Conservation (phyloP, 2,113 vertebrate species). For the Aspidoscelis tigris region DNA sequence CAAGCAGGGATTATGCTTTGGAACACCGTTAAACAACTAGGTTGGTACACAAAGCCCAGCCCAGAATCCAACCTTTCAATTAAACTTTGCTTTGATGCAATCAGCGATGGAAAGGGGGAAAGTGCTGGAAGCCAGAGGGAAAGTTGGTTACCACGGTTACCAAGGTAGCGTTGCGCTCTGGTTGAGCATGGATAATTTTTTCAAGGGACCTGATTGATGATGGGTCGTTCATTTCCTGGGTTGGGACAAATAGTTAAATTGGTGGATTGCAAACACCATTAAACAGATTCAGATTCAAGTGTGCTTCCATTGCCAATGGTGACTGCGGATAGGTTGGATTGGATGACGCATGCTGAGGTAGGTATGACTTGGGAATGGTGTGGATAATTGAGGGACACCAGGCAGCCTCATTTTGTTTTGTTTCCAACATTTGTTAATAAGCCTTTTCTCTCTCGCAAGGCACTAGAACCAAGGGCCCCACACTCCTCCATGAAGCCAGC, state of each 20-base stretch:
- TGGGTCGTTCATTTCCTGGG: fast-evolving
- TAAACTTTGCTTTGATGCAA: constrained; percentile 34
- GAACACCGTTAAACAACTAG: constrained; percentile 26
- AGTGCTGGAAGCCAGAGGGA: background rate
- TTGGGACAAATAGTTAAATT: background rate
- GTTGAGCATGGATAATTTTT: background rate
- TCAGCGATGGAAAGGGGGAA: background rate
- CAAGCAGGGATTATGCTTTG: constrained; percentile 26
- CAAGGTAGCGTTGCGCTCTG: background rate
- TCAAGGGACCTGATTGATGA: background rate
- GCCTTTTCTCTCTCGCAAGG: too few species aligned
- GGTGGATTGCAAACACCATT: background rate
- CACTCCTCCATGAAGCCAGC: too few species aligned
- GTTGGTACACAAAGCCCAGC: constrained; percentile 6
- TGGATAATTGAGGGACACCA: too few species aligned
- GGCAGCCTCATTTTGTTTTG: too few species aligned
- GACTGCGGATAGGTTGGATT: background rate
- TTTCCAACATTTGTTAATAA: too few species aligned
- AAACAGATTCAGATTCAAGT: background rate
- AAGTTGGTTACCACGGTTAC: constrained; percentile 35
- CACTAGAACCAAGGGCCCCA: too few species aligned
- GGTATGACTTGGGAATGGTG: too few species aligned
- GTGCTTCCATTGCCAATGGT: background rate
- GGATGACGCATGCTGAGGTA: background rate
- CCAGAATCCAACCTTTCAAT: constrained; percentile 32